A percentile compares a stretch with the other conserved stretches of the same genome.
phyloP scores from a whole-genome alignment of 2,797 vertebrate genomes.

The Apodemus agrarius region DNA sequence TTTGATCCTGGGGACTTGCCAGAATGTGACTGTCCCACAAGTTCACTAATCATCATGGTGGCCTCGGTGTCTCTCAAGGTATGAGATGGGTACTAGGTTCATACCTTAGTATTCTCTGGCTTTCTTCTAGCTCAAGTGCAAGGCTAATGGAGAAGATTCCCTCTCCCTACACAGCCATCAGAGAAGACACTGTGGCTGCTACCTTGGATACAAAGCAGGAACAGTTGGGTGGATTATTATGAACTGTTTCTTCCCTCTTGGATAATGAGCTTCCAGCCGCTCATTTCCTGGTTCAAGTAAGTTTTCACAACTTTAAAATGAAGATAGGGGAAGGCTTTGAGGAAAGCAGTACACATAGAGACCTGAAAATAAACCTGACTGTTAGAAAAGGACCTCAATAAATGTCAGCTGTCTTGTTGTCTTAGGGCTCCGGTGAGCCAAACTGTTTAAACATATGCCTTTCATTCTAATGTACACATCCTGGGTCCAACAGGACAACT shows the following conservation, averaged over 20 bases:
- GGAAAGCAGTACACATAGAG: neutral
- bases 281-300: neutral
- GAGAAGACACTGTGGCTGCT: neutral
- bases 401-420: neutral
- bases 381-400: neutral
- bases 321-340: neutral
- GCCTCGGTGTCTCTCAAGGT: neutral
- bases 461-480: neutral
- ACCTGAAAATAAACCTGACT: neutral
- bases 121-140: neutral
- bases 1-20: neutral
- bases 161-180: neutral
- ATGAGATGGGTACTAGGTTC: neutral
- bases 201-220: neutral
- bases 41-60: neutral
- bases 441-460: neutral
- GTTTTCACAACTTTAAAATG: constrained; percentile 20
- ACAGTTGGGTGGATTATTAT: neutral
- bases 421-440: neutral
- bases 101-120: neutral
- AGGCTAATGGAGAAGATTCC: neutral
- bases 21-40: neutral
- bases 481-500: neutral
- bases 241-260: neutral
- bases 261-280: neutral